phyloP scores from a whole-genome alignment of 2,113 vertebrate genomes.

The Barnardius zonarius region DNA sequence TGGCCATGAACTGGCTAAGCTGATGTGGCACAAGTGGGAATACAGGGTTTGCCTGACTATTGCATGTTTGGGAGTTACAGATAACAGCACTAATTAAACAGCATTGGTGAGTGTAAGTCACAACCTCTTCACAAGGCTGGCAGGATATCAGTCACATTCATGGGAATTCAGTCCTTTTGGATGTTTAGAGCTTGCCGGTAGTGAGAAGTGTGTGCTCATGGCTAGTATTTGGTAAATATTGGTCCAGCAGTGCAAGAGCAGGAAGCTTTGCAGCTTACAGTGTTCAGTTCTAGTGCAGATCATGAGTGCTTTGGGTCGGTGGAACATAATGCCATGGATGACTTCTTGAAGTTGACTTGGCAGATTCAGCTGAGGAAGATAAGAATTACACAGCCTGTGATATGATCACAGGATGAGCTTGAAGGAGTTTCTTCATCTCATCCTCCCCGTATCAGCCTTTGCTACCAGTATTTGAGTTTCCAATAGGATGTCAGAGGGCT shows the following conservation, averaged over 20 bases:
- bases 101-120: not conserved
- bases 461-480: not conserved
- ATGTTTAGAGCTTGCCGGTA: not conserved
- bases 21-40: not conserved
- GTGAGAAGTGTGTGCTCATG: not conserved
- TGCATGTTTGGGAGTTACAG: rapidly evolving
- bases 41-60: not conserved
- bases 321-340: not conserved
- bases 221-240: not conserved
- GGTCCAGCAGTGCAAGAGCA: not conserved
- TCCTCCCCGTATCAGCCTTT: not conserved
- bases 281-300: not conserved
- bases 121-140: not conserved
- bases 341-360: not conserved
- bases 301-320: not conserved
- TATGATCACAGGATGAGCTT: not conserved
- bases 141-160: not conserved
- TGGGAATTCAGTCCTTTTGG: not conserved
- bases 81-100: not conserved
- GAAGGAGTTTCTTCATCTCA: not conserved
- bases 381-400: not conserved
- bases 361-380: not conserved
- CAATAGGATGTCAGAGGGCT: not conserved
- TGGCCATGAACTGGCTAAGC: not conserved
- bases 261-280: not conserved